A percentile compares a stretch with the other conserved stretches of the same genome.
phyloP scores from a whole-genome alignment of 1,140 invertebrate species.

The Lanistes nyassanus region DNA sequence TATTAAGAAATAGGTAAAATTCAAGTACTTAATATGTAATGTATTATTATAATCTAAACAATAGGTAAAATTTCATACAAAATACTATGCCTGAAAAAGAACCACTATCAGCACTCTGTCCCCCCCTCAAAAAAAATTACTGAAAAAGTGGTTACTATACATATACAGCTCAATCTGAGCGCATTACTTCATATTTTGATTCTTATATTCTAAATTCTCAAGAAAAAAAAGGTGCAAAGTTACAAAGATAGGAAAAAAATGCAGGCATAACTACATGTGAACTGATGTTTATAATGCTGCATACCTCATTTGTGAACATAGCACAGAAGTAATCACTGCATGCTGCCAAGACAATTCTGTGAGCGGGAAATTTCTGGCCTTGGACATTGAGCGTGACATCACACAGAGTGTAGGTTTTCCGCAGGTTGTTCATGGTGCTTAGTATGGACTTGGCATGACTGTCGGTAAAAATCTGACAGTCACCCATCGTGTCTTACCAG shows the following conservation, averaged over 20 bases:
- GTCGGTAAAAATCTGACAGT: conserved; percentile 59
- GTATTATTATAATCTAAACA: too few relatives aligned
- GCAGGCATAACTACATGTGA: too few relatives aligned
- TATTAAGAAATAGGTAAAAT: too few relatives aligned
- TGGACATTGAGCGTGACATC: conserved; percentile 78
- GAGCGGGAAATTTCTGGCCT: conserved; percentile 75
- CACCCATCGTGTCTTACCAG: conserved; percentile 27
- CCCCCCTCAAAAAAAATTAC: too few relatives aligned
- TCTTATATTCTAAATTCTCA: too few relatives aligned
- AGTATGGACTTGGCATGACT: conserved; percentile 62
- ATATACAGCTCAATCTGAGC: not conserved
- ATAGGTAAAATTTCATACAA: too few relatives aligned
- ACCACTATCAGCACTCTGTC: too few relatives aligned
- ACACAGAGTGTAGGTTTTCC: conserved; percentile 67
- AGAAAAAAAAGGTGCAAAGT: not conserved
- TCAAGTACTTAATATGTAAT: too few relatives aligned
- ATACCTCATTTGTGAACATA: conserved; percentile 68
- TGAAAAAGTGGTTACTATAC: too few relatives aligned
- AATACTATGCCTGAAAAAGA: too few relatives aligned
- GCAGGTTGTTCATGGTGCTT: conserved; percentile 62
- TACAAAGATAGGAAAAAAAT: not conserved
- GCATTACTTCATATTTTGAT: too few relatives aligned
- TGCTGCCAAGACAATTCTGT: conserved; percentile 73
- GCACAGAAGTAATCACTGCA: conserved; percentile 75
- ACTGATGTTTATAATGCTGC: not conserved